Percentiles rank a stretch among this genome's conserved stretches.
Conservation (phyloP, 2,113 vertebrate species). For the Mesoclemmys tuberculata region DNA sequence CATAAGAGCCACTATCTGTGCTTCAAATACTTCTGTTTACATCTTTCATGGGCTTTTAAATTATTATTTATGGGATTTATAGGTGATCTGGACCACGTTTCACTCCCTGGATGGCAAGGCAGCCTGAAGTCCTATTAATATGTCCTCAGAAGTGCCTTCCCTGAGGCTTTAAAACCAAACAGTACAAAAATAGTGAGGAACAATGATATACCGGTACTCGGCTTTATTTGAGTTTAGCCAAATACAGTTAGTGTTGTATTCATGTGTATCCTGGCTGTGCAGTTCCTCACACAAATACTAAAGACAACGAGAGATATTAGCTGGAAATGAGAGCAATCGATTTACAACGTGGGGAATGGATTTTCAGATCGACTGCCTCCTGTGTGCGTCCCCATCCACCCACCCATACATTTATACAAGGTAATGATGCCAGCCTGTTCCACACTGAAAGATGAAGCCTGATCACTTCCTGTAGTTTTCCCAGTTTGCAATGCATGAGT, state of each 20-base stretch:
- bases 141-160: background rate
- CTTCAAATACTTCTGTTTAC: background rate
- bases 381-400: too few species aligned
- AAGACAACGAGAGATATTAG: rapidly evolving
- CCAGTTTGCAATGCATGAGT: background rate
- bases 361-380: too few species aligned
- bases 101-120: too few species aligned
- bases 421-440: background rate
- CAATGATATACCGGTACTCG: too few species aligned
- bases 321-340: rapidly evolving
- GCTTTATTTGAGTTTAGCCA: too few species aligned
- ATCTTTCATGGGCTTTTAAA: background rate
- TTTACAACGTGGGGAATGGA: background rate
- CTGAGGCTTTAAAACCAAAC: background rate
- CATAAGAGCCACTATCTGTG: too few species aligned
- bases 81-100: background rate
- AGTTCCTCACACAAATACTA: rapidly evolving
- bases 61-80: rapidly evolving
- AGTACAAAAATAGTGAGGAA: too few species aligned
- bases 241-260: rapidly evolving
- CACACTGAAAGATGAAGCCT: background rate
- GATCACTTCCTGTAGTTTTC: background rate
- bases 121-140: too few species aligned
- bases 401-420: background rate
- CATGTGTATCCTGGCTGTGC: background rate